Conservation (phyloP, 1,140 invertebrate genomes). For the Brachionus calyciflorus region DNA sequence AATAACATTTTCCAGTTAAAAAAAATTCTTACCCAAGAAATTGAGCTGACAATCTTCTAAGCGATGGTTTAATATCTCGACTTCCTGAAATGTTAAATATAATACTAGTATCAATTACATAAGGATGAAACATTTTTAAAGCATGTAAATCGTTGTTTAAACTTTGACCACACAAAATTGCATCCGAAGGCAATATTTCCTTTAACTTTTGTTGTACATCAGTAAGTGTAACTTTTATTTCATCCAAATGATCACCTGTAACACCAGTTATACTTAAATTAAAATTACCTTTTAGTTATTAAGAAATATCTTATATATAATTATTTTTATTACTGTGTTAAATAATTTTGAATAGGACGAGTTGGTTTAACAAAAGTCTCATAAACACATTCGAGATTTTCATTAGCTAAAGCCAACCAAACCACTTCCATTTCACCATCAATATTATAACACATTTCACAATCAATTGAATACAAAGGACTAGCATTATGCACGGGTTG, state of each 20-base stretch:
- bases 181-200: constrained; percentile 20
- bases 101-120: constrained; percentile 42
- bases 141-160: constrained; percentile 46
- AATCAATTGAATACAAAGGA: constrained; percentile 45
- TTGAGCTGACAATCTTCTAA: constrained; percentile 20
- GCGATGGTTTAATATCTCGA: constrained; percentile 27
- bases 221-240: background rate
- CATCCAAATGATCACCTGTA: constrained; percentile 23
- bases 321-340: constrained; percentile 13
- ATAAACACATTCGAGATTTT: constrained; percentile 36
- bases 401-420: constrained; percentile 44
- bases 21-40: constrained; percentile 44
- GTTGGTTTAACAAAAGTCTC: constrained; percentile 38
- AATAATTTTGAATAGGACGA: constrained; percentile 27
- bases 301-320: no score
- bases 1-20: background rate
- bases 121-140: constrained; percentile 47
- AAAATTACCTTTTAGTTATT: no score
- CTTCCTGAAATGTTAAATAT: constrained; percentile 42
- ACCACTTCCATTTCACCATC: constrained; percentile 41
- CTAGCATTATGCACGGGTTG: background rate
- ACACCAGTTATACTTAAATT: no score
- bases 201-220: constrained; percentile 19
- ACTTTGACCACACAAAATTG: constrained; percentile 43
- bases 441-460: constrained; percentile 46